These are phyloP conservation scores for Apogon hyalosoma DNA, from an alignment of 2,797 vertebrate genomes.

Conservation along the genomic window DNA sequence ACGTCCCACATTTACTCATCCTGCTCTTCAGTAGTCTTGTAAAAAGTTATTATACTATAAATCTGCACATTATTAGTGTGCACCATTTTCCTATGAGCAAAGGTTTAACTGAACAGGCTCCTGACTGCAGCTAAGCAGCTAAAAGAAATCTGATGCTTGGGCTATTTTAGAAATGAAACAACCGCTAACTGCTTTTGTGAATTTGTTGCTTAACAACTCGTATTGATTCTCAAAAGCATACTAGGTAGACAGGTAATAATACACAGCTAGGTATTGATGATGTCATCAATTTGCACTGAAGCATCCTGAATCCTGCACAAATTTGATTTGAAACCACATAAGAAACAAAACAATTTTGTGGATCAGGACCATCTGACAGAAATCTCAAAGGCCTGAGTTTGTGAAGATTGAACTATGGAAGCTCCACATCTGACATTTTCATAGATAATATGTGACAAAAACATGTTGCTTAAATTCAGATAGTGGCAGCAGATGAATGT, in stretches of 20 bases:
- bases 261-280: conserved; percentile 67
- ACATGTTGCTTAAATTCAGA: background rate
- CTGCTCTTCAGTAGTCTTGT: conserved; percentile 10
- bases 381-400: conserved; percentile 27
- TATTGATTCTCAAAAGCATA: conserved; percentile 39
- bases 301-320: conserved; percentile 45
- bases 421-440: conserved; percentile 3
- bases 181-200: conserved; percentile 44
- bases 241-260: conserved; percentile 55
- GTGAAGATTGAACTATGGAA: conserved; percentile 8
- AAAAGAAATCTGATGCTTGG: conserved; percentile 37
- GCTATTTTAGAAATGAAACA: conserved; percentile 40
- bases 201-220: conserved; percentile 47
- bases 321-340: conserved; percentile 50
- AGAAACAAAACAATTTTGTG: conserved; percentile 36
- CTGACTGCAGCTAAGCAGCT: conserved; percentile 31
- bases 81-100: conserved; percentile 10
- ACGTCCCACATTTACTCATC: conserved; percentile 17
- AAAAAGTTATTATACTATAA: conserved; percentile 21
- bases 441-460: background rate
- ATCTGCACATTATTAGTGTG: conserved; percentile 17
- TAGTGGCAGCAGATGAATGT: too few relatives aligned
- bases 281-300: conserved; percentile 55
- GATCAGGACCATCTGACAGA: conserved; percentile 33
- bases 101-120: conserved; percentile 13